phyloP scores from a whole-genome alignment of 37 sponge, comb jelly and placozoan species.

The Diacarnus erythraeanus region DNA sequence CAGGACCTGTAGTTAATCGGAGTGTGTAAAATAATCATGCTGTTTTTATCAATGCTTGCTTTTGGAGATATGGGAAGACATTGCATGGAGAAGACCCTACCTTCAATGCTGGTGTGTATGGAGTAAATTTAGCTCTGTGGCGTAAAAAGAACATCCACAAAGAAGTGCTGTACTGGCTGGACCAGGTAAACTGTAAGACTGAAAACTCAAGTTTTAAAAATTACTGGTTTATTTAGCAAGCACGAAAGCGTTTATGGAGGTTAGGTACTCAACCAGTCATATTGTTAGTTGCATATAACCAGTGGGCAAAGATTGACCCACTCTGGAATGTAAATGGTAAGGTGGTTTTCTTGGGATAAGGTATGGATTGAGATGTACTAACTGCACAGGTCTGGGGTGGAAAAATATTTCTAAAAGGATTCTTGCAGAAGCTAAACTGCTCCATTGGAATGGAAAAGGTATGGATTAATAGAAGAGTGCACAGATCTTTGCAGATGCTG shows the following conservation, averaged over 20 bases:
- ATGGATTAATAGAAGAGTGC: neutral
- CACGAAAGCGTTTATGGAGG: conserved; percentile 41
- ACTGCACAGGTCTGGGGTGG: no score
- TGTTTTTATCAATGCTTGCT: no score
- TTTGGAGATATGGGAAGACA: conserved; percentile 39
- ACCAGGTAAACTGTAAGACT: conserved; percentile 33
- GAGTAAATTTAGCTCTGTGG: conserved; percentile 74
- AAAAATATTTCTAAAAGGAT: neutral
- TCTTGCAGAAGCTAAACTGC: conserved; percentile 41
- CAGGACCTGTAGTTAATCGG: neutral
- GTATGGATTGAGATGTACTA: conserved; percentile 74
- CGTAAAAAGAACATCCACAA: conserved; percentile 16
- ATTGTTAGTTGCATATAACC: conserved; percentile 45
- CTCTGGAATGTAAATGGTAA: conserved; percentile 69
- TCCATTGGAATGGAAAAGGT: conserved; percentile 84
- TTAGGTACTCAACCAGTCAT: conserved; percentile 83
- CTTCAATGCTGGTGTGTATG: conserved; percentile 83
- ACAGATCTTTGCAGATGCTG: no score
- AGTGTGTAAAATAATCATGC: neutral
- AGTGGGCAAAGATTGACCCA: conserved; percentile 58
- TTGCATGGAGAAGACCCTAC: conserved; percentile 52
- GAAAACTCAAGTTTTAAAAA: no score
- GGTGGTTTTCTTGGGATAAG: conserved; percentile 17
- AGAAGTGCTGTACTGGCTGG: conserved; percentile 75
- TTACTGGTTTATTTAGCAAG: no score